These are phyloP conservation scores for Rhabdornis inornatus DNA, from an alignment of 2,113 vertebrate genomes.

Conservation along the genomic window DNA sequence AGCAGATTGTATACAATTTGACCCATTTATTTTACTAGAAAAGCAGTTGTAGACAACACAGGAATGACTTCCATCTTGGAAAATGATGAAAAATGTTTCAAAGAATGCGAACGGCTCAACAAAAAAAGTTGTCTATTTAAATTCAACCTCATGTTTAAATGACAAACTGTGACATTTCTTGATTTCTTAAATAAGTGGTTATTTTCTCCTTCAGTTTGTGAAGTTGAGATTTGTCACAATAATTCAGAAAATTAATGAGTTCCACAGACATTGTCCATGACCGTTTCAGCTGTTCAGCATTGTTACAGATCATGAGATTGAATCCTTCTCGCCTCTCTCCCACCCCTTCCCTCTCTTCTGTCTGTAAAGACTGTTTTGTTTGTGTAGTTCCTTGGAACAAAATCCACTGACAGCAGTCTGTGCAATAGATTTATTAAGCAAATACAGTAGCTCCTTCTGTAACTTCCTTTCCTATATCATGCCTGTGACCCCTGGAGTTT, in stretches of 20 bases:
- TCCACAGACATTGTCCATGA: not conserved
- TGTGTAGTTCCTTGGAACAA: constrained; percentile 49
- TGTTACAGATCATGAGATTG: not conserved
- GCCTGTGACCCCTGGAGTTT: constrained; percentile 33
- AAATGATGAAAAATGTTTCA: not conserved
- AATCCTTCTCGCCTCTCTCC: not conserved
- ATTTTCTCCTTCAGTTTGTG: not conserved
- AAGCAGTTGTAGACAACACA: not conserved
- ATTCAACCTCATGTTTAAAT: not conserved
- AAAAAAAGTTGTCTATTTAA: not conserved
- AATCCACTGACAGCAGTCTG: constrained; percentile 21
- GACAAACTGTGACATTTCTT: not conserved
- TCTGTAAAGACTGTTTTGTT: constrained; percentile 40
- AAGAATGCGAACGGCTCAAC: not conserved
- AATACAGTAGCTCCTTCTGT: constrained; percentile 49
- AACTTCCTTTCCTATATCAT: constrained; percentile 6
- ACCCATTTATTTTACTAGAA: not conserved
- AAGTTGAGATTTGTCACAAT: not conserved
- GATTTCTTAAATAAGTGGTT: not conserved
- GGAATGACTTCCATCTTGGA: not conserved
- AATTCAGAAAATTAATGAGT: not conserved
- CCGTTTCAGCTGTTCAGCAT: not conserved
- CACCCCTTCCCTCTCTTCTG: not conserved
- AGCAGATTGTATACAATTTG: not conserved
- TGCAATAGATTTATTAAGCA: constrained; percentile 25